Percentiles rank a stretch among this genome's conserved stretches.
Conservation (phyloP, 2,113 vertebrate genomes). For the Takifugu flavidus region DNA sequence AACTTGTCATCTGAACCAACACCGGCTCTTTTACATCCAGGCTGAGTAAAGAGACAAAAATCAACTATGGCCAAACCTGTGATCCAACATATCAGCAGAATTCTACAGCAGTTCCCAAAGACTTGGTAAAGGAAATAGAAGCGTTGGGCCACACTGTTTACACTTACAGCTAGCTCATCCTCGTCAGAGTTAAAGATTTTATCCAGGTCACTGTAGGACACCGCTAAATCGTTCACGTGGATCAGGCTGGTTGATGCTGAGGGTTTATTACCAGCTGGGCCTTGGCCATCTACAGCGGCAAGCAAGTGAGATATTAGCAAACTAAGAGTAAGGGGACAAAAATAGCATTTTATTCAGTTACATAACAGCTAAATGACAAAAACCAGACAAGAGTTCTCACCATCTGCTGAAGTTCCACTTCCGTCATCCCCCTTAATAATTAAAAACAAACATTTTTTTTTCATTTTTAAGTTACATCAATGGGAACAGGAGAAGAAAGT, state of each 20-base stretch:
- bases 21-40: slow-evolving; percentile 84
- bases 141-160: no score
- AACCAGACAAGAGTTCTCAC: slow-evolving; percentile 67
- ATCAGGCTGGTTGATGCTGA: slow-evolving; percentile 89
- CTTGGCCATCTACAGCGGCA: slow-evolving; percentile 79
- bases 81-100: no score
- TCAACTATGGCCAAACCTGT: background rate
- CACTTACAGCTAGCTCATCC: slow-evolving; percentile 87
- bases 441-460: slow-evolving; percentile 9
- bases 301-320: slow-evolving; percentile 2
- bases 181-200: slow-evolving; percentile 97
- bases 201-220: slow-evolving; percentile 91
- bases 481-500: no score
- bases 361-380: background rate
- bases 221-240: slow-evolving; percentile 86
- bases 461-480: background rate
- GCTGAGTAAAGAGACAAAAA: slow-evolving; percentile 63
- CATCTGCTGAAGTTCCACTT: slow-evolving; percentile 78
- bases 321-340: background rate
- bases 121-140: no score
- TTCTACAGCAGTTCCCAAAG: no score
- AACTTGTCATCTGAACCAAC: slow-evolving; percentile 84
- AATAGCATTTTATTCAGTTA: background rate
- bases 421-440: slow-evolving; percentile 83
- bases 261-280: slow-evolving; percentile 82